Conservation (phyloP, 1,140 invertebrate genomes). For the Drosophila mayri region DNA sequence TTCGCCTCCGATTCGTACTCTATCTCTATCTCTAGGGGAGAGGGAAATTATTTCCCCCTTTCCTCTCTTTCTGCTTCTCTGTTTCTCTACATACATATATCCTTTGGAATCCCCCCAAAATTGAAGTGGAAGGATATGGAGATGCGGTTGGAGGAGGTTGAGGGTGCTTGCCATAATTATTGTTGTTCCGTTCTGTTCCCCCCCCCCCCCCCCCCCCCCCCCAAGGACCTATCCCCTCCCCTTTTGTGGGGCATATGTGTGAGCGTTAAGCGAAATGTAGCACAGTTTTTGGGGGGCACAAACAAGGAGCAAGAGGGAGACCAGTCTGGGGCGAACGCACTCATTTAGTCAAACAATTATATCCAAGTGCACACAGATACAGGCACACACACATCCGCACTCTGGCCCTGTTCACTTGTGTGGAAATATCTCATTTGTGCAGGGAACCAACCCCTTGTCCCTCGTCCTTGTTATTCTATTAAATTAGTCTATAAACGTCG, state of each 20-base stretch:
- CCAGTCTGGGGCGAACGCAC: constrained; percentile 44
- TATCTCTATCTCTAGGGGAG: constrained; percentile 11
- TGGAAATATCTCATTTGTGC: constrained; percentile 80
- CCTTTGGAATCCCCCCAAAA: constrained; percentile 23
- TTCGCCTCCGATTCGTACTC: constrained; percentile 5
- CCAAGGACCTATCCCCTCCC: background rate
- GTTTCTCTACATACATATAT: background rate
- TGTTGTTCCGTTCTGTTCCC: constrained; percentile 42
- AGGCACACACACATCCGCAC: constrained; percentile 24
- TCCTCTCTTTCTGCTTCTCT: background rate
- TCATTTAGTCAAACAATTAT: constrained; percentile 81
- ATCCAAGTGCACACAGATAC: constrained; percentile 70
- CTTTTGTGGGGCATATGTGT: constrained; percentile 25
- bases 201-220: background rate
- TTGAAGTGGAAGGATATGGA: constrained; percentile 11
- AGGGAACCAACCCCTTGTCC: background rate
- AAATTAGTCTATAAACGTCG: constrained; percentile 80
- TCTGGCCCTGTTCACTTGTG: constrained; percentile 64
- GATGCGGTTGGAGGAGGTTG: constrained; percentile 33
- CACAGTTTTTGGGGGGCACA: constrained; percentile 30
- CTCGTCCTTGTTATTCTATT: constrained; percentile 55
- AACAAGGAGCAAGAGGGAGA: background rate
- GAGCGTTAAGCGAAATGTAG: constrained; percentile 49
- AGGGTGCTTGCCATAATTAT: constrained; percentile 73
- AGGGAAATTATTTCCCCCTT: constrained; percentile 54